These are phyloP conservation scores for Melieria omissa DNA, from an alignment of 2,888 invertebrate genomes.

Conservation along the genomic window DNA sequence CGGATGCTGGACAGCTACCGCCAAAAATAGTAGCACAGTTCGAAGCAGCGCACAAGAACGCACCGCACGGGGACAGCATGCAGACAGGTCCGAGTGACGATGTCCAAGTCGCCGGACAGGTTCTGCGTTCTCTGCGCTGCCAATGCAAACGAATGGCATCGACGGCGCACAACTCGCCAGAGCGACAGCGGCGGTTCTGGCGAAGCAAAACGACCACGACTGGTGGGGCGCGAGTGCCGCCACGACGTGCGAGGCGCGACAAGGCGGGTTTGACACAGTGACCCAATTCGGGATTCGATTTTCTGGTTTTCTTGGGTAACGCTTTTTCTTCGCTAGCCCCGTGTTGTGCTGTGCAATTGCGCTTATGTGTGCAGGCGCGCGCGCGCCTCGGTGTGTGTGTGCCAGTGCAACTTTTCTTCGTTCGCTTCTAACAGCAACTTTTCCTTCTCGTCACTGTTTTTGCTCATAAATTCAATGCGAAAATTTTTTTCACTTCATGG, in stretches of 20 bases:
- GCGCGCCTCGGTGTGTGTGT: too few relatives aligned
- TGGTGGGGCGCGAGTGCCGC: conserved; percentile 25
- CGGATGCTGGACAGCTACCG: too few relatives aligned
- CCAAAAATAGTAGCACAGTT: too few relatives aligned
- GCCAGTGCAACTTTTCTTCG: too few relatives aligned
- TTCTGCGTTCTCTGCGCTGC: not conserved
- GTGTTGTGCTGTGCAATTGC: too few relatives aligned
- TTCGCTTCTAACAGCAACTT: too few relatives aligned
- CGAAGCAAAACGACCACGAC: conserved; percentile 24
- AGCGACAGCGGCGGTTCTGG: conserved; percentile 16
- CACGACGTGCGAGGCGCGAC: not conserved
- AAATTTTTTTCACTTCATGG: too few relatives aligned
- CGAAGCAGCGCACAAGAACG: too few relatives aligned
- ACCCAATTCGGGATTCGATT: conserved; percentile 32
- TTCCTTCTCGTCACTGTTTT: too few relatives aligned
- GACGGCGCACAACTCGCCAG: conserved; percentile 15
- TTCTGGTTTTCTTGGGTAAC: conserved; percentile 29
- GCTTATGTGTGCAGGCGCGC: too few relatives aligned
- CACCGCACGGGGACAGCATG: too few relatives aligned
- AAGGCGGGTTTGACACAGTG: conserved; percentile 26
- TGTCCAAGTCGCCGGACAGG: conserved; percentile 2
- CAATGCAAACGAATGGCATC: conserved; percentile 11
- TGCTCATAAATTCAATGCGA: too few relatives aligned
- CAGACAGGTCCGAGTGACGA: not conserved
- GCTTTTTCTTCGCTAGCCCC: conserved; percentile 10